Base-by-base conservation (phyloP, 2,888 invertebrate species). In the Priocnemis perturbator region DNA sequence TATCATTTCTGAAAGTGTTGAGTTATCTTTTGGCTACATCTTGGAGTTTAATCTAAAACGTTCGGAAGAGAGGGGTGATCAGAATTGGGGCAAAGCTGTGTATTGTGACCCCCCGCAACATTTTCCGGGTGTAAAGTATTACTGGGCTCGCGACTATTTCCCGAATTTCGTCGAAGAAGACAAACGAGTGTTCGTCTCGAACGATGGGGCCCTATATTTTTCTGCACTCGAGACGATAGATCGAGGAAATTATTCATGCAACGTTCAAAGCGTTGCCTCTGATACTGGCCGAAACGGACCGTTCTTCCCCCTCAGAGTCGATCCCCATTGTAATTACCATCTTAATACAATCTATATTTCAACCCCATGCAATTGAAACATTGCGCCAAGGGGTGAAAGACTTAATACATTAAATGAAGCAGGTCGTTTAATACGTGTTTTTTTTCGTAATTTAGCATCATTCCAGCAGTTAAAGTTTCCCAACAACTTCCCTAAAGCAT, bases 131-230 rank as follows among this genome's bases (percentile, higher is more conserved):
- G 96, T 98, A 0, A 95, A 94, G 77, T 98, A 96, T 88, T 94
- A 96, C 79, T 98, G 98, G 98, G 95, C 96, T 11, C 93, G 98
- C 73, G 95, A 95, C 84, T 94, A 93, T 83, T 97, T 97, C 81
- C 95, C 96, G 0, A 97, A 97, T 88, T 95, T 98, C 80, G 97
- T 98, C 0, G 96, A 98, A 87, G 97, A 98, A 89, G 97, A 97
- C 88, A 93, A 94, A 83, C 91, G 98, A 77, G 96, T 97, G 0
- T 98, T 98, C 91, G 97, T 98, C 0, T 98, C 98, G 0, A 92
- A 94, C 83, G 98, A 98, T 90, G 98, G 98, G 53, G 95, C 97
- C 15, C 91, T 98, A 17, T 98, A 98, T 86, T 98, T 98, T 87
- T 97, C 98, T 20, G 95, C 97, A 7, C 91, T 98, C 81, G 98